These are phyloP conservation scores for Agrochola macilenta DNA, from an alignment of 2,888 invertebrate genomes.

Conservation along the genomic window DNA sequence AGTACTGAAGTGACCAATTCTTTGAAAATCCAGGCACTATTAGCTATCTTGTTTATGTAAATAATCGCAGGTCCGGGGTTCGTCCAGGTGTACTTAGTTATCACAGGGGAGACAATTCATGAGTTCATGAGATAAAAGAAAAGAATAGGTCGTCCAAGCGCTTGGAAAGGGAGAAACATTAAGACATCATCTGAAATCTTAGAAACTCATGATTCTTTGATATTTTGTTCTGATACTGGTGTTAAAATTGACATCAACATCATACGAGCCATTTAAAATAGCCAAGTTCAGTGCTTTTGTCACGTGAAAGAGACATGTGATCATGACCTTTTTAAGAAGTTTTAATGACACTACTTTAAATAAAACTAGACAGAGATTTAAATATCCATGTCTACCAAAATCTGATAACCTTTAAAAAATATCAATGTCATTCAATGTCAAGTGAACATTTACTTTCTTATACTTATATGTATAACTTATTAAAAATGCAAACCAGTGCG, in stretches of 20 bases:
- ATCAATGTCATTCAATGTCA: constrained; percentile 32
- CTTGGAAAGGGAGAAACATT: neutral
- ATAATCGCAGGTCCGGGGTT: neutral
- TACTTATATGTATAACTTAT: neutral
- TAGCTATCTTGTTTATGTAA: neutral
- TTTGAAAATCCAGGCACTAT: neutral
- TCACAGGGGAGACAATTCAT: neutral
- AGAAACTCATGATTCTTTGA: too few relatives aligned
- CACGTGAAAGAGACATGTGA: neutral
- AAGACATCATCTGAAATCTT: neutral
- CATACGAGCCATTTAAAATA: neutral
- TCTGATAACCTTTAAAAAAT: neutral
- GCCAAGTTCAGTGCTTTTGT: neutral
- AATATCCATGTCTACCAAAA: neutral
- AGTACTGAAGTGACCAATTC: neutral
- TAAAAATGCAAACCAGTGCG: neutral
- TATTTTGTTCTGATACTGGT: neutral
- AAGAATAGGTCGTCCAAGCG: neutral
- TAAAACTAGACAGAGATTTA: constrained; percentile 14
- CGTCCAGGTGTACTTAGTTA: neutral
- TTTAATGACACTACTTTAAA: neutral
- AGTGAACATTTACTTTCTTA: neutral
- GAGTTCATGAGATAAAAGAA: neutral
- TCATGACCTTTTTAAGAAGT: constrained; percentile 10
- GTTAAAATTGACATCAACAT: neutral